phyloP scores from a whole-genome alignment of 2,113 vertebrate genomes.

The Himantopus leucocephalus region DNA sequence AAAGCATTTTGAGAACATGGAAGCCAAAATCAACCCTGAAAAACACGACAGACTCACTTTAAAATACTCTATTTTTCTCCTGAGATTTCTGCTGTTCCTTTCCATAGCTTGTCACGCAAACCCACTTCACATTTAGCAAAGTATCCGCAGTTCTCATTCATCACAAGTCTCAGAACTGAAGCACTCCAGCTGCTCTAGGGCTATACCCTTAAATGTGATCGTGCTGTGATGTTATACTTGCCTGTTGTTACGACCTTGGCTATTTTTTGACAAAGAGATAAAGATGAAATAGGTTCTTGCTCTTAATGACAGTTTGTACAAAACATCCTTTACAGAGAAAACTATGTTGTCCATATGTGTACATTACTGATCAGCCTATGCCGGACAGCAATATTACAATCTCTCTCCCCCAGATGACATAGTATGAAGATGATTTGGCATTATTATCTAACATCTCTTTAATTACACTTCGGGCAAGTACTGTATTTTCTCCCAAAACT shows the following conservation, averaged over 20 bases:
- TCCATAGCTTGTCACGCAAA: not conserved
- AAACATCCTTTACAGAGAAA: not conserved
- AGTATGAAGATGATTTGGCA: not conserved
- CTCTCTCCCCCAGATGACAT: not conserved
- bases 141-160: not conserved
- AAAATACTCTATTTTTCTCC: not conserved
- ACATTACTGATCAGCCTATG: not conserved
- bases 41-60: not conserved
- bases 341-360: not conserved
- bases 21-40: conserved; percentile 14
- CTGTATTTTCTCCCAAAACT: not conserved
- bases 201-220: conserved; percentile 10
- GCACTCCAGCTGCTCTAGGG: conserved; percentile 32
- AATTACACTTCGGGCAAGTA: not conserved
- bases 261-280: conserved; percentile 33
- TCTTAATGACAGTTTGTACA: conserved; percentile 31
- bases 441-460: not conserved
- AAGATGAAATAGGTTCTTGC: conserved; percentile 38
- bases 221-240: conserved; percentile 2
- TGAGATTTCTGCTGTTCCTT: conserved; percentile 1
- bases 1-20: conserved; percentile 6
- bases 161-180: not conserved
- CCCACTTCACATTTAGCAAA: not conserved
- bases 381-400: not conserved
- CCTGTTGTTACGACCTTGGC: conserved; percentile 24